Evolutionary conservation across 2,797 vertebrate genomes (phyloP).

Genomic region (Sebastiscus albofasciatus): DNA sequence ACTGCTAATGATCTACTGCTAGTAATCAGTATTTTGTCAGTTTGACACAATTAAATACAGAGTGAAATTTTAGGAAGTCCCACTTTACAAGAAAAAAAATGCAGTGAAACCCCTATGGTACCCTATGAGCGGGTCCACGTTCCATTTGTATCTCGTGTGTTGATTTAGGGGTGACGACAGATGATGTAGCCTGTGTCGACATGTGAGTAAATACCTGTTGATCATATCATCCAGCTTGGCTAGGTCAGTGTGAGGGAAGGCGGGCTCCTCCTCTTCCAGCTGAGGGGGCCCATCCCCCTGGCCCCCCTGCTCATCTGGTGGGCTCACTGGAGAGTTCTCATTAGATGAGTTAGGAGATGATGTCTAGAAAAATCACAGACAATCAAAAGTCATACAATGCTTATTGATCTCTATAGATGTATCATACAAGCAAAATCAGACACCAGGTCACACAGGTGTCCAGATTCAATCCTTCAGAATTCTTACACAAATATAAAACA

Average conservation of each 20-base stretch:
- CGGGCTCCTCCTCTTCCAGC: constrained; percentile 98
- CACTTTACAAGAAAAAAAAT: background rate
- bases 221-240: constrained; percentile 99
- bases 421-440: background rate
- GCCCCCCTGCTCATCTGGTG: constrained; percentile 92
- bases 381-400: background rate
- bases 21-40: background rate
- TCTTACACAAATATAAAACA: background rate
- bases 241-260: constrained; percentile 98
- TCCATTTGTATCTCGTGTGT: background rate
- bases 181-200: background rate
- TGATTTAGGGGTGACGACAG: background rate
- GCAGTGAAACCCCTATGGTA: background rate
- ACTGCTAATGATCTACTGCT: background rate
- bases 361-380: constrained; percentile 78
- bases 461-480: background rate
- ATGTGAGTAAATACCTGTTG: constrained; percentile 88
- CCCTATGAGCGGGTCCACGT: background rate
- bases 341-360: constrained; percentile 99
- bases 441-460: background rate
- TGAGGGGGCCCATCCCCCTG: constrained; percentile 92
- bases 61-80: background rate
- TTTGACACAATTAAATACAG: background rate
- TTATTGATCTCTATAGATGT: background rate
- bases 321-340: constrained; percentile 98